phyloP scores from a whole-genome alignment of 2,888 invertebrate species.

The Orthosia gothica region DNA sequence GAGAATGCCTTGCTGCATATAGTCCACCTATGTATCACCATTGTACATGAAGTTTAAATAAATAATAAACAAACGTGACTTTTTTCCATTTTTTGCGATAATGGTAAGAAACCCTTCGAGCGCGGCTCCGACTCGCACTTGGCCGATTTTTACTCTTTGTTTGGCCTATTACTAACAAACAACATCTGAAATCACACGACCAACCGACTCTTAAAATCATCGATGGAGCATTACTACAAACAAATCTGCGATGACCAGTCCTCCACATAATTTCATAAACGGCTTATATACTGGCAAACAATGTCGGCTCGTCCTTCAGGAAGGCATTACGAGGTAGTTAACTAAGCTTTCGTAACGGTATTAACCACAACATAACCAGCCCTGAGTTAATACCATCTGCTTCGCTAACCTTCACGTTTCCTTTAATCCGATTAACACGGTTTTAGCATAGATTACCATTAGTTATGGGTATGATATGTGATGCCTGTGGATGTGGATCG shows the following conservation, averaged over 20 bases:
- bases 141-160: no score
- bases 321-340: constrained; percentile 50
- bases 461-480: constrained; percentile 36
- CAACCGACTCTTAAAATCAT: background rate
- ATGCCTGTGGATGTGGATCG: background rate
- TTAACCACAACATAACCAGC: constrained; percentile 61
- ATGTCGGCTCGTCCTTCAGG: constrained; percentile 31
- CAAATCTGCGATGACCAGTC: constrained; percentile 10
- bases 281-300: constrained; percentile 43
- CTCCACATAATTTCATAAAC: constrained; percentile 5
- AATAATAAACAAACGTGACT: no score
- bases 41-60: no score
- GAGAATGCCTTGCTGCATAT: no score
- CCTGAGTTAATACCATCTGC: constrained; percentile 64
- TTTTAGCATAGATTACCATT: constrained; percentile 49
- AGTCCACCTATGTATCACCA: no score
- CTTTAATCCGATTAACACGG: constrained; percentile 64
- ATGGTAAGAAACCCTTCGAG: no score
- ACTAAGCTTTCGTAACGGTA: constrained; percentile 49
- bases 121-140: no score
- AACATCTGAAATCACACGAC: no score
- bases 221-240: background rate
- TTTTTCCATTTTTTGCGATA: no score
- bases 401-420: constrained; percentile 61
- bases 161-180: background rate